A percentile compares a stretch with the other conserved stretches of the same genome.
Conservation (phyloP, 1,140 invertebrate genomes). For the Octopus bimaculoides region DNA sequence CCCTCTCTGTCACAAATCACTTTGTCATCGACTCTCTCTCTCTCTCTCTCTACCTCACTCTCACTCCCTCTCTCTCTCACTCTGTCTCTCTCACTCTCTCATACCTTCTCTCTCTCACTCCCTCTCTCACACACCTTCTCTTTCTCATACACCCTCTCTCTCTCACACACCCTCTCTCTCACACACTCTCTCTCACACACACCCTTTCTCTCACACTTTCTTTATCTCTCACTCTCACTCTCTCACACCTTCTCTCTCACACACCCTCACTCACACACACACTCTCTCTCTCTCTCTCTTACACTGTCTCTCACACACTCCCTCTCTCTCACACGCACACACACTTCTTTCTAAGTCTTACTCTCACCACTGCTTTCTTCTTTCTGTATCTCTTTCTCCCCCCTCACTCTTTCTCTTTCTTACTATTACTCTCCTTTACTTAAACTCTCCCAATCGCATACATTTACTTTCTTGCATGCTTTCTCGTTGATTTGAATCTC, state of each 20-base stretch:
- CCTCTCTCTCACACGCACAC: neutral
- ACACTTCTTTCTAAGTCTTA: neutral
- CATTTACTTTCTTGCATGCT: neutral
- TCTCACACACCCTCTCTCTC: neutral
- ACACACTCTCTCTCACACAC: neutral
- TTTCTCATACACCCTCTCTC: neutral
- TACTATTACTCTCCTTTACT: neutral
- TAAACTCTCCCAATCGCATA: neutral
- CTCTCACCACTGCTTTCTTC: neutral
- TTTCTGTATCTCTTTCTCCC: neutral
- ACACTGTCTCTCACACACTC: neutral
- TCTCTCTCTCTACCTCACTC: neutral
- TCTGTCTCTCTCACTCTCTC: neutral
- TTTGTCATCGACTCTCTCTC: neutral
- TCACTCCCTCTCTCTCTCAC: neutral
- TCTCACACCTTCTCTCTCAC: neutral
- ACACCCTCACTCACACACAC: neutral
- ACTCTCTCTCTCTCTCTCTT: neutral
- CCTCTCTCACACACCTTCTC: neutral
- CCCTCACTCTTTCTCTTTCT: neutral
- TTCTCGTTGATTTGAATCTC: neutral
- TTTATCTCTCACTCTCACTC: neutral
- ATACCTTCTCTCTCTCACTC: neutral
- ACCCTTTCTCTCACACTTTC: neutral
- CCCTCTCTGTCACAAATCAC: neutral